Evolutionary conservation across 2,888 invertebrate genomes (phyloP).

Genomic region (Phasia obesa): DNA sequence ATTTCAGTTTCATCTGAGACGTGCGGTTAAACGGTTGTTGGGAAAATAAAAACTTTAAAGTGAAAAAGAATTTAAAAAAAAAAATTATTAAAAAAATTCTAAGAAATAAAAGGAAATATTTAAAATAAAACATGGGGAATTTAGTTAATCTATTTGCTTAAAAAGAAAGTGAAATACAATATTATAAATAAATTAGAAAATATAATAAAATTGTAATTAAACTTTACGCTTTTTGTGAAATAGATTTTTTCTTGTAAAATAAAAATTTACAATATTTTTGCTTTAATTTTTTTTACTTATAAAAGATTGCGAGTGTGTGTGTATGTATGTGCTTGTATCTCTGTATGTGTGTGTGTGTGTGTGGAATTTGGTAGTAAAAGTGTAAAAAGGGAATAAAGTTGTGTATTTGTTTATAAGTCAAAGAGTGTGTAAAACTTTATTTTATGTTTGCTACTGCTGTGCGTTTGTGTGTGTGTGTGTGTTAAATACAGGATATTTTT

Average conservation of each 20-base stretch:
- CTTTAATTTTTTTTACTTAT: too few relatives aligned
- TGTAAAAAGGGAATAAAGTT: not conserved
- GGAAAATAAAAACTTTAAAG: conserved; percentile 41
- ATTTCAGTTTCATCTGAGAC: conserved; percentile 82
- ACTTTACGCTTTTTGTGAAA: too few relatives aligned
- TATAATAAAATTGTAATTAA: not conserved
- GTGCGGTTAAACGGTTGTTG: conserved; percentile 80
- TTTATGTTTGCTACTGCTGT: not conserved
- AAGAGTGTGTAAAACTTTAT: conserved; percentile 1
- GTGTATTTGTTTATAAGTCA: conserved; percentile 20
- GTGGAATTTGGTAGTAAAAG: conserved; percentile 21
- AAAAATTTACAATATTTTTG: too few relatives aligned
- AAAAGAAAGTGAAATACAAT: not conserved
- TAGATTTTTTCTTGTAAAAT: too few relatives aligned
- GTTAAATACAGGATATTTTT: conserved; percentile 28
- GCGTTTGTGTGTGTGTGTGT: conserved; percentile 2
- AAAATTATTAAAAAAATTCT: not conserved
- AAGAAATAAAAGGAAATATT: not conserved
- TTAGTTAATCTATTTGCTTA: not conserved
- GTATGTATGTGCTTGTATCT: conserved; percentile 18
- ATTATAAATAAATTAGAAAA: not conserved
- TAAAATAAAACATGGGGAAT: not conserved
- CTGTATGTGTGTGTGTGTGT: conserved; percentile 18
- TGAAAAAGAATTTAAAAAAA: conserved; percentile 11
- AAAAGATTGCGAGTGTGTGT: too few relatives aligned